Evolutionary conservation across 2,888 invertebrate species (phyloP).

Genomic region (Cataglyphis rosenhaueri): DNA sequence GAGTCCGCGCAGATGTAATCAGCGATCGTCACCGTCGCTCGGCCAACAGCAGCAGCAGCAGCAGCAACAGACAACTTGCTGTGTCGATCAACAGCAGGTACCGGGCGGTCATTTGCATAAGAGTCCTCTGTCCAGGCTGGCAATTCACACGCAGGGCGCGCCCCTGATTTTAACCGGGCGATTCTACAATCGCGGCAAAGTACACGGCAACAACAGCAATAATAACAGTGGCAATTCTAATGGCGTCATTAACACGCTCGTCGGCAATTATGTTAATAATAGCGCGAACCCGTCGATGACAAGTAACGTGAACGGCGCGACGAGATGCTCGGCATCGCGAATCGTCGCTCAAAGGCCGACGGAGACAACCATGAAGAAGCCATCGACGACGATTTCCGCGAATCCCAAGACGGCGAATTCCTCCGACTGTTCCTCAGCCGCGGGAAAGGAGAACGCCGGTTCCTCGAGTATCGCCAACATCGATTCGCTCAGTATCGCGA

Average conservation of each 20-base stretch:
- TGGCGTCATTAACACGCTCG: slow-evolving; percentile 34
- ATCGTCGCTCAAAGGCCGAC: slow-evolving; percentile 53
- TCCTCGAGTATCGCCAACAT: slow-evolving; percentile 86
- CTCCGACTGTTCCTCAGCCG: slow-evolving; percentile 81
- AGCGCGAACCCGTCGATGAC: slow-evolving; percentile 61
- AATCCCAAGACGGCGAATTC: slow-evolving; percentile 80
- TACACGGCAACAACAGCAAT: slow-evolving; percentile 57
- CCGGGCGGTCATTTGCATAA: slow-evolving; percentile 76
- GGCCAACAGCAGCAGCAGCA: slow-evolving; percentile 72
- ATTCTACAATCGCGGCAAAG: slow-evolving; percentile 87
- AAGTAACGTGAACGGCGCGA: slow-evolving; percentile 56
- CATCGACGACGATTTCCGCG: slow-evolving; percentile 62
- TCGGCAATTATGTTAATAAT: slow-evolving; percentile 61
- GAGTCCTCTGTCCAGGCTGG: slow-evolving; percentile 90
- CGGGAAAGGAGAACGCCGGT: slow-evolving; percentile 64
- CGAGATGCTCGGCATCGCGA: slow-evolving; percentile 68
- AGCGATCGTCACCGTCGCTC: slow-evolving; percentile 77
- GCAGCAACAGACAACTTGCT: slow-evolving; percentile 68
- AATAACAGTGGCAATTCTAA: slow-evolving; percentile 66
- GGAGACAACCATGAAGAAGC: slow-evolving; percentile 68
- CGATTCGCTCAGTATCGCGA: slow-evolving; percentile 91
- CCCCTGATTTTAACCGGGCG: slow-evolving; percentile 92
- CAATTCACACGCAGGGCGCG: slow-evolving; percentile 94
- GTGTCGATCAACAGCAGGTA: slow-evolving; percentile 71
- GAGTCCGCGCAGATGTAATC: slow-evolving; percentile 86